Percentiles rank a stretch among this genome's conserved stretches.
Conservation (phyloP, 2,888 invertebrate genomes). For the Apamea monoglypha region DNA sequence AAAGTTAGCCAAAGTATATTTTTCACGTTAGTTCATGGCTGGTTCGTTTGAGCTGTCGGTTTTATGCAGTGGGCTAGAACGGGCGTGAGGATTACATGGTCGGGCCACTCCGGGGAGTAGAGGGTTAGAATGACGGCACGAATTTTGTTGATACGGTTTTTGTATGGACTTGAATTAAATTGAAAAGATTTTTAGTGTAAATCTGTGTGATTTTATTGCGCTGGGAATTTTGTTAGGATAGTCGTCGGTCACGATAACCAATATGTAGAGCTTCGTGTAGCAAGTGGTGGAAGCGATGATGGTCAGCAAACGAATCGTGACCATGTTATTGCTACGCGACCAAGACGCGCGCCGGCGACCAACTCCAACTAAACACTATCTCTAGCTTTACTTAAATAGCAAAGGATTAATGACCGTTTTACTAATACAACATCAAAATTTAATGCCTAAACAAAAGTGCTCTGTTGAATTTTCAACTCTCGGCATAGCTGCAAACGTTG, state of each 20-base stretch:
- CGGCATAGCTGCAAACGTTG: neutral
- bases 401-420: neutral
- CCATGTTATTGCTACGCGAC: neutral
- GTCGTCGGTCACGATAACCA: neutral
- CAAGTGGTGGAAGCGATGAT: neutral
- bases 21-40: slow-evolving; percentile 50
- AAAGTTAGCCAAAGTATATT: slow-evolving; percentile 29
- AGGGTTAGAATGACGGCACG: slow-evolving; percentile 46
- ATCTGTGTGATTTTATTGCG: neutral
- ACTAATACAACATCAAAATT: neutral
- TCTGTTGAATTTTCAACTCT: neutral
- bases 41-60: slow-evolving; percentile 60
- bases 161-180: slow-evolving; percentile 12
- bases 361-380: neutral
- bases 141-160: slow-evolving; percentile 41
- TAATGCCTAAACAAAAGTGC: neutral
- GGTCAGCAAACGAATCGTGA: neutral
- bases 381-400: no score
- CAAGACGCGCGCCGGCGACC: neutral
- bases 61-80: slow-evolving; percentile 58
- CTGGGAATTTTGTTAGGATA: neutral
- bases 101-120: slow-evolving; percentile 14
- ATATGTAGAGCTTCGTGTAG: neutral
- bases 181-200: slow-evolving; percentile 6
- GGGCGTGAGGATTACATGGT: slow-evolving; percentile 58